Evolutionary conservation across 1,140 invertebrate species (phyloP), one percentile per base, ranked within the genome.

Genomic region (Theocolax elegans): DNA sequence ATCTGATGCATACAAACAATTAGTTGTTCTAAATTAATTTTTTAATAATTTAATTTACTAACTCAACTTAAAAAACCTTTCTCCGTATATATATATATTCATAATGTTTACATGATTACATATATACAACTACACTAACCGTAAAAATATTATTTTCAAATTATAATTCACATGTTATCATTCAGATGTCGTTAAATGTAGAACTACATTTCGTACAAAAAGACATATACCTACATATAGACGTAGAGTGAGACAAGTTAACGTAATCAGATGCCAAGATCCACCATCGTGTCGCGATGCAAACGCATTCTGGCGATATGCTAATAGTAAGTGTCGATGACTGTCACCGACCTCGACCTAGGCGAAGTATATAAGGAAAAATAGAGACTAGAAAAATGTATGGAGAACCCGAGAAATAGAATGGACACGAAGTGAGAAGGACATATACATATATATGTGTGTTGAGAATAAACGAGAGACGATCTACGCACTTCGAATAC

Each of bases 291-390:
- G n/a, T n/a, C n/a, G n/a, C 25, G 3, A 40, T 56, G 31, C 29
- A 38, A 56, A 56, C 46, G 12, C 44, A 31, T 35, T 44, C 17
- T 49, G 27, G 13, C 9, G 25, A 49, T 48, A 63, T 21, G 44
- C 29, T 21, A 49, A 48, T 49, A 17, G 53, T 9, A 27, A n/a
- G 46, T 15, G 15, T 35, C 21, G 46, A 27, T 31, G 10, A 40
- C 23, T 42, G 63, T 65, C 63, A 65, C n/a, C 46, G 49, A 19
- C 62, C 44, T 64, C 62, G 62, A 51, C 62, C 46, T 64, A 51
- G 62, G 46, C 48, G 2, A 12, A 10, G 9, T 23, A 15, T 21
- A 8, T 21, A 21, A 49, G 9, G 19, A 15, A 62, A 27, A 15
- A 62, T 17, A 46, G 44, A 46, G 35, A 46, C 23, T 27, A 25